Percentiles rank a stretch among this genome's conserved stretches.
These are phyloP conservation scores for Hippopotamyrus pictus DNA, from an alignment of 2,797 vertebrate genomes.

Conservation along the genomic window DNA sequence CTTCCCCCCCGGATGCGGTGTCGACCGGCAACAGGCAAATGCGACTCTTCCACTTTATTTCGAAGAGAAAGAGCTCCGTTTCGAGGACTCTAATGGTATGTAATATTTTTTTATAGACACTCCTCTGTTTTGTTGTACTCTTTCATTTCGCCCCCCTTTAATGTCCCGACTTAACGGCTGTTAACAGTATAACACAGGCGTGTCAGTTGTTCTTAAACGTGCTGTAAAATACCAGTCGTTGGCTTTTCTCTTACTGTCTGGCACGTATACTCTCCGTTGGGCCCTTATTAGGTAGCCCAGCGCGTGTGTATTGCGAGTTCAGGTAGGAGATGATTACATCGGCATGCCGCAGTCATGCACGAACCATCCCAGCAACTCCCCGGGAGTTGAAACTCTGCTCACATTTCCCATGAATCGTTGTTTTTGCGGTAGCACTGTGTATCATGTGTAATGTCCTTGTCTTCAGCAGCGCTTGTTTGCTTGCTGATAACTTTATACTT, in stretches of 20 bases:
- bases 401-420: not conserved
- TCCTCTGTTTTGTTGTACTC: not conserved
- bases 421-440: not conserved
- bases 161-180: not conserved
- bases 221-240: not conserved
- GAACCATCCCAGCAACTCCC: not conserved
- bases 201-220: not conserved
- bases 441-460: not conserved
- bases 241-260: not conserved
- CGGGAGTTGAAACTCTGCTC: not conserved
- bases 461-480: not conserved
- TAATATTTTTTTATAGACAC: not conserved
- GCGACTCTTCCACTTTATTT: not conserved
- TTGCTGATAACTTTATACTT: not conserved
- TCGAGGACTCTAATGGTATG: not conserved
- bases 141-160: not conserved
- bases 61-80: not conserved
- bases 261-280: not conserved
- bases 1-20: not conserved
- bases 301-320: not conserved
- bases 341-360: not conserved
- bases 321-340: not conserved
- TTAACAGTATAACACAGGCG: not conserved
- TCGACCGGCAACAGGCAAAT: not conserved
- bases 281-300: not conserved